Evolutionary conservation across 2,113 vertebrate genomes (phyloP), one percentile per base, ranked within the genome.

Genomic region (Scortum barcoo): DNA sequence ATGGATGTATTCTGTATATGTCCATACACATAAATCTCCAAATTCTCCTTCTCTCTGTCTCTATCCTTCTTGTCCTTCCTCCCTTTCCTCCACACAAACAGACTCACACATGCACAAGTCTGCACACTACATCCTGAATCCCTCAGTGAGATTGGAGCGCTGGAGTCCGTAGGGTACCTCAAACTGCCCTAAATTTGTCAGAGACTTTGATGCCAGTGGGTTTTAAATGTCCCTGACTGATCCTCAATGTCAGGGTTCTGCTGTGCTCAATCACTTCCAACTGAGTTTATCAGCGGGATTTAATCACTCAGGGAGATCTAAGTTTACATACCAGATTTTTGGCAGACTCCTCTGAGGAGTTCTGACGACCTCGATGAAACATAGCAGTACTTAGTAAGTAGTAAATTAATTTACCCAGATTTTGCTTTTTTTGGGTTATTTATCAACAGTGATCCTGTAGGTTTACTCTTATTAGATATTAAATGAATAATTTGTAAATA

Each of bases 101-200:
- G 33, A 88, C 81, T 53, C 77, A 68, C 76, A 80, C 36, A 70
- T 57, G 51, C 84, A 84, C 72, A 72, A 81, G 65, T 76, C 85
- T 60, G 42, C 85, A 81, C 83, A 76, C 85, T 65, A 67, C 66
- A 66, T 78, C 80, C 65, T 51, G 80, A 84, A 80, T 82, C 75
- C 78, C 82, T 88, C 63, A n/a, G 70, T 26, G 62, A 77, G 76
- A 69, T 84, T 89, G 60, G 71, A 33, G 78, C 72, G 85, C 74
- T 85, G 86, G 85, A 90, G 86, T 89, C 91, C 87, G 54, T 75
- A 38, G 92, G 89, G 91, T 86, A 48, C 65, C 82, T 91, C 87
- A 90, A 90, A 93, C 87, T 92, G 92, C 93, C 91, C 90, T 93
- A 93, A 92, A 94, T 93, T 91, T 93, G 92, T 92, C 92, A 91